These are phyloP conservation scores for Antigone vipio DNA, from an alignment of 2,113 vertebrate species.

Conservation along the genomic window DNA sequence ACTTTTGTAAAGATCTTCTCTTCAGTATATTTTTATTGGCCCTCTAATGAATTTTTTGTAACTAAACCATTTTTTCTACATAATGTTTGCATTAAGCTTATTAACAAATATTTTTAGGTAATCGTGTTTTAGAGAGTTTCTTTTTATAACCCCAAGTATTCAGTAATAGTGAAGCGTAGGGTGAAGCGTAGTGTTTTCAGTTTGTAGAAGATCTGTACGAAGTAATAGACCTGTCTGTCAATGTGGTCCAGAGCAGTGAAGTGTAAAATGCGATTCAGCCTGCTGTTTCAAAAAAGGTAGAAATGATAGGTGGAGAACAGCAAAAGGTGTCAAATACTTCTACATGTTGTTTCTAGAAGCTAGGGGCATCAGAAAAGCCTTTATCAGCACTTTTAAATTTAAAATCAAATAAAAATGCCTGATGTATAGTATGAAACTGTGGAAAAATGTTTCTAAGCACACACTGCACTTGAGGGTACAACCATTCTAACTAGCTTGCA, in stretches of 20 bases:
- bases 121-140: constrained; percentile 45
- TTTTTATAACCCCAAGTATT: constrained; percentile 59
- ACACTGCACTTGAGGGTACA: constrained; percentile 54
- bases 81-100: constrained; percentile 71
- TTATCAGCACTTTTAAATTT: constrained; percentile 10
- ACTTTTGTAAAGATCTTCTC: constrained; percentile 75
- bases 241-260: constrained; percentile 4
- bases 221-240: background rate
- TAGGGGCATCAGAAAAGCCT: background rate
- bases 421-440: background rate
- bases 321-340: background rate
- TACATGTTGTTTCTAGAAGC: background rate
- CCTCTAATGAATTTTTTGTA: constrained; percentile 70
- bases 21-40: constrained; percentile 79
- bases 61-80: constrained; percentile 68
- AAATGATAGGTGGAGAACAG: background rate
- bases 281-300: background rate
- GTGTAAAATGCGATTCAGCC: background rate
- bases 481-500: constrained; percentile 34
- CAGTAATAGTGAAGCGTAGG: constrained; percentile 55
- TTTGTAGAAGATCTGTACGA: background rate
- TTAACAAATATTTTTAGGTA: constrained; percentile 75
- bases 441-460: background rate
- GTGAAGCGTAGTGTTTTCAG: constrained; percentile 21
- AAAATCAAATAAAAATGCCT: background rate